Conservation (phyloP, 2,797 vertebrate genomes). For the Onychomys arenicola region DNA sequence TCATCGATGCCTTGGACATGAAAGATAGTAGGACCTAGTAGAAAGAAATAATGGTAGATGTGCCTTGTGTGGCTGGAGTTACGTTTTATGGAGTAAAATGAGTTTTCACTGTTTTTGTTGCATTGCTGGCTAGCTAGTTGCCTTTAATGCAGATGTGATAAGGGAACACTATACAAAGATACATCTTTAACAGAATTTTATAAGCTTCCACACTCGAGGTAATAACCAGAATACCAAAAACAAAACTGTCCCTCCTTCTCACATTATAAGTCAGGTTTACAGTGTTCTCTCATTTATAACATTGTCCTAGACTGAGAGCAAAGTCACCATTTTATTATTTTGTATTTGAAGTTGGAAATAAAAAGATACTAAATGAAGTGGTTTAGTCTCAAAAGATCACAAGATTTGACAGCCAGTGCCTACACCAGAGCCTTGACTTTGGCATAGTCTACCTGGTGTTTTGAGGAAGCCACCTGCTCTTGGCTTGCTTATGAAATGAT, state of each 20-base stretch:
- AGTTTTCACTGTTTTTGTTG: slow-evolving; percentile 43
- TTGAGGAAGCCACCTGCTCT: not conserved
- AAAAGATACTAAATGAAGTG: slow-evolving; percentile 43
- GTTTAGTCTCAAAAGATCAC: slow-evolving; percentile 5
- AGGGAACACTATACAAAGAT: slow-evolving; percentile 54
- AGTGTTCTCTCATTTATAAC: slow-evolving; percentile 58
- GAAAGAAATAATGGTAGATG: not conserved
- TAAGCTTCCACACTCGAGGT: slow-evolving; percentile 4
- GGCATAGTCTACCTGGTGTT: not conserved
- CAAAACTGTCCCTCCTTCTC: slow-evolving; percentile 51
- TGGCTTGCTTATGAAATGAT: not conserved
- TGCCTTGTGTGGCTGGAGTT: slow-evolving; percentile 8
- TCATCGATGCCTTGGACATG: rapidly evolving
- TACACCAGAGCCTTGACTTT: not conserved
- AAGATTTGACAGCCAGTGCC: not conserved
- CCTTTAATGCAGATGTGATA: slow-evolving; percentile 53
- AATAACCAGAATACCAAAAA: slow-evolving; percentile 62
- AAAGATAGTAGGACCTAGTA: not conserved
- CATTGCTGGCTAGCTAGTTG: slow-evolving; percentile 22
- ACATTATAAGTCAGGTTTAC: slow-evolving; percentile 60
- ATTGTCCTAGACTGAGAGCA: slow-evolving; percentile 57
- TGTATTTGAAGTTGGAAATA: slow-evolving; percentile 43
- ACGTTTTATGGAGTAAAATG: slow-evolving; percentile 47
- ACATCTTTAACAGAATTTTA: slow-evolving; percentile 19
- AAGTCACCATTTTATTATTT: slow-evolving; percentile 66